Conservation (phyloP, 2,888 invertebrate genomes). For the Acleris cristana region DNA sequence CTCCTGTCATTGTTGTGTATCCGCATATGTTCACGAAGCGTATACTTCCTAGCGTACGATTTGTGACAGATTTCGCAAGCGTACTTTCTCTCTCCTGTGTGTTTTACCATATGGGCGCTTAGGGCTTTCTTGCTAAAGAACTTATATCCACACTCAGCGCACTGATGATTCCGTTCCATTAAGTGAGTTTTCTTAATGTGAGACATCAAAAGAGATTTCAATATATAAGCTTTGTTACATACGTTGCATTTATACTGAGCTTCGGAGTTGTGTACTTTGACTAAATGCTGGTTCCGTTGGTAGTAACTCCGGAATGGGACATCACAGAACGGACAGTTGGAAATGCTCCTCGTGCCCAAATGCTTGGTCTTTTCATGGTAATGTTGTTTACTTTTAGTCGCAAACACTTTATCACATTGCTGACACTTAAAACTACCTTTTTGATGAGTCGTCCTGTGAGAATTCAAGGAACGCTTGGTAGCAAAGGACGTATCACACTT, state of each 20-base stretch:
- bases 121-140: slow-evolving; percentile 82
- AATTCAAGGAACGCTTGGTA: slow-evolving; percentile 62
- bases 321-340: slow-evolving; percentile 70
- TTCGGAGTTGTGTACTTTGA: slow-evolving; percentile 71
- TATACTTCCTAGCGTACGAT: slow-evolving; percentile 70
- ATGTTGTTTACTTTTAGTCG: slow-evolving; percentile 60
- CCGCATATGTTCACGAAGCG: slow-evolving; percentile 67
- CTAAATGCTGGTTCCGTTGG: slow-evolving; percentile 70
- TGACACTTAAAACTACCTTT: slow-evolving; percentile 71
- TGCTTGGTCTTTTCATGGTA: slow-evolving; percentile 75
- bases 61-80: slow-evolving; percentile 68
- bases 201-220: slow-evolving; percentile 69
- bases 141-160: slow-evolving; percentile 76
- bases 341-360: slow-evolving; percentile 65
- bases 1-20: slow-evolving; percentile 73
- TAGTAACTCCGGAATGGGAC: slow-evolving; percentile 71
- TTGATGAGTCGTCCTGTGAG: slow-evolving; percentile 62
- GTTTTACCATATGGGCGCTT: slow-evolving; percentile 79
- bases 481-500: slow-evolving; percentile 65
- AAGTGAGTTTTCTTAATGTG: slow-evolving; percentile 76
- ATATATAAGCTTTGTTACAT: slow-evolving; percentile 62
- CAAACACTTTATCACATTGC: slow-evolving; percentile 69
- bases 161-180: slow-evolving; percentile 76
- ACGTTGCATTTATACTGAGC: slow-evolving; percentile 74
- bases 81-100: slow-evolving; percentile 69